Conservation (phyloP, 2,888 invertebrate species). For the Nomada ruficornis region DNA sequence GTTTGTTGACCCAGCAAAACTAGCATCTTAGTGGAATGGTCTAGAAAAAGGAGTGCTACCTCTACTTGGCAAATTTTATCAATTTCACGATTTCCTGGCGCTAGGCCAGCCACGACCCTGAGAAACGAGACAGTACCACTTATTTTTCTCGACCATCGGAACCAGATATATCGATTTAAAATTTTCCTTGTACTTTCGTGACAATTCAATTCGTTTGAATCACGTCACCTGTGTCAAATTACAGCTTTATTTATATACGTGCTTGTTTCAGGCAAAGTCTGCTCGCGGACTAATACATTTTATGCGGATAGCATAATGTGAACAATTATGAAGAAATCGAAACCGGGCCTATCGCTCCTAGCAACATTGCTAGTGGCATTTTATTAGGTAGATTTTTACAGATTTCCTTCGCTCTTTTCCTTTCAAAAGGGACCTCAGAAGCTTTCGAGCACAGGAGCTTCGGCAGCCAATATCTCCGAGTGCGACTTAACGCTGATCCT, state of each 20-base stretch:
- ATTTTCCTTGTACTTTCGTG: slow-evolving; percentile 25
- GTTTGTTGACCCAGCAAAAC: slow-evolving; percentile 75
- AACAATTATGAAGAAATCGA: background rate
- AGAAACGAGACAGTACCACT: slow-evolving; percentile 40
- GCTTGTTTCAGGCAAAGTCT: too few species aligned
- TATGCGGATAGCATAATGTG: too few species aligned
- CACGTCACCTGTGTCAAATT: slow-evolving; percentile 8
- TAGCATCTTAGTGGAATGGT: slow-evolving; percentile 62
- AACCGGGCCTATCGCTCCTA: slow-evolving; percentile 10
- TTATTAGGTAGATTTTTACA: slow-evolving; percentile 76
- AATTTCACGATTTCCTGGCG: slow-evolving; percentile 78
- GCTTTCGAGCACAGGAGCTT: slow-evolving; percentile 65
- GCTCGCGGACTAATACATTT: too few species aligned
- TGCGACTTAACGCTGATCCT: slow-evolving; percentile 80
- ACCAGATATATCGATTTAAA: slow-evolving; percentile 38
- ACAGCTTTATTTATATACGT: background rate
- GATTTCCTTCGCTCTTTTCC: slow-evolving; percentile 46
- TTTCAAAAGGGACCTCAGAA: slow-evolving; percentile 46
- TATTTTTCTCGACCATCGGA: slow-evolving; percentile 46
- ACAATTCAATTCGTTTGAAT: slow-evolving; percentile 21
- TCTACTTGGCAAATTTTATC: slow-evolving; percentile 77
- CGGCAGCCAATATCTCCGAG: slow-evolving; percentile 79
- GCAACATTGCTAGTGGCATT: slow-evolving; percentile 61
- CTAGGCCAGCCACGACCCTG: slow-evolving; percentile 61
- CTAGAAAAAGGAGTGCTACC: slow-evolving; percentile 48